These are phyloP conservation scores for Fukomys damarensis DNA, from an alignment of 2,113 vertebrate genomes.

Conservation along the genomic window DNA sequence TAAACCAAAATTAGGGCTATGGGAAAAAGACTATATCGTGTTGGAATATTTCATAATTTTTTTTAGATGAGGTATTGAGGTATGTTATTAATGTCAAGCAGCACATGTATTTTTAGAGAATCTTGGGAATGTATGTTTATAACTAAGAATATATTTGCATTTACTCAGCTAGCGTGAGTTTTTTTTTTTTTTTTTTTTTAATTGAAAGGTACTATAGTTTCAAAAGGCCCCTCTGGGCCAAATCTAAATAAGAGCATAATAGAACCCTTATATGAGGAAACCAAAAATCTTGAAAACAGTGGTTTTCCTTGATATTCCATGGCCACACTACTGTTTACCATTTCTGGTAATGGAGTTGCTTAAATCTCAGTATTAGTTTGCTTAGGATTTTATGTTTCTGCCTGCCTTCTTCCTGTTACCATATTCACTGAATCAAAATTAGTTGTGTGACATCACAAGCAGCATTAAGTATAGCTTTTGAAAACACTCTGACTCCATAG, in stretches of 20 bases:
- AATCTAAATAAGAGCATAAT: constrained; percentile 72
- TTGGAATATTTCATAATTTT: constrained; percentile 28
- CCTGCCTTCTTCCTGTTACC: constrained; percentile 81
- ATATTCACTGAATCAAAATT: constrained; percentile 79
- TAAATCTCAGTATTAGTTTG: constrained; percentile 79
- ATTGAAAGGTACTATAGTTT: constrained; percentile 27
- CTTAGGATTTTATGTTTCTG: constrained; percentile 76
- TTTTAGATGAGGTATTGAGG: background rate
- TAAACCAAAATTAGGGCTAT: background rate
- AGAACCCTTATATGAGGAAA: constrained; percentile 77
- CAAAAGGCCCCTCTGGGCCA: constrained; percentile 70
- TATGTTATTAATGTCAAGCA: background rate
- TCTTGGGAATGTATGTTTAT: background rate
- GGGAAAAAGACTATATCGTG: background rate
- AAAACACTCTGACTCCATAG: constrained; percentile 54
- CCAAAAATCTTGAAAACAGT: constrained; percentile 68
- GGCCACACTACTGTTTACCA: constrained; percentile 70
- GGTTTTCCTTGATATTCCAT: constrained; percentile 75
- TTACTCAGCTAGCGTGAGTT: constrained; percentile 18
- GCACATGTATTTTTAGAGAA: background rate
- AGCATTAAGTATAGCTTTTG: constrained; percentile 57
- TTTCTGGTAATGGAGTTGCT: constrained; percentile 81
- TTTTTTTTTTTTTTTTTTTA: constrained; percentile 41
- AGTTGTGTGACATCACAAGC: constrained; percentile 61
- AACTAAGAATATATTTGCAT: background rate